phyloP scores from a whole-genome alignment of 2,113 vertebrate genomes.

The Clarias gariepinus region DNA sequence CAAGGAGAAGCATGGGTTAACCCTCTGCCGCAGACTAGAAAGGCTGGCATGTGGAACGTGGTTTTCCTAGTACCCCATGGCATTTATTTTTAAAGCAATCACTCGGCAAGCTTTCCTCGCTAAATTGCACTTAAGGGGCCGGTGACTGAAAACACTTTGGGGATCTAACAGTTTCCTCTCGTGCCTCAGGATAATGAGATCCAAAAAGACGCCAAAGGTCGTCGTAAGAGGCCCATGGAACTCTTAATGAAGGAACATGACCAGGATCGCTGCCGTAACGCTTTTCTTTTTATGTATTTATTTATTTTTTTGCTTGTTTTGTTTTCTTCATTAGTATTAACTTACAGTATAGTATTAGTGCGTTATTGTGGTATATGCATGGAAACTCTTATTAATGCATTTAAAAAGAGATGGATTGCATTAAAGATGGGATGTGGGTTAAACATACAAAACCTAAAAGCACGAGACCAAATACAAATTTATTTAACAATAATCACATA shows the following conservation, averaged over 20 bases:
- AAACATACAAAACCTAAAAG: background rate
- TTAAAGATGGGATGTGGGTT: too few relatives aligned
- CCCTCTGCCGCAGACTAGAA: background rate
- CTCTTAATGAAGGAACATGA: constrained; percentile 31
- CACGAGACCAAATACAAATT: background rate
- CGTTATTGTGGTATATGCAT: background rate
- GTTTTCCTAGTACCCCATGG: constrained; percentile 15
- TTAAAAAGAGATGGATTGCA: too few relatives aligned
- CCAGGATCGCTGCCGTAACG: background rate
- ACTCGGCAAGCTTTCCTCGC: constrained; percentile 31
- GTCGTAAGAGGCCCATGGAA: constrained; percentile 35
- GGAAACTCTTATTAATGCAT: background rate
- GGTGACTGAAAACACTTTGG: constrained; percentile 44
- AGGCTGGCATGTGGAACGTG: constrained; percentile 11
- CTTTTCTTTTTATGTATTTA: background rate
- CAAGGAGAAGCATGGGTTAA: constrained; percentile 6
- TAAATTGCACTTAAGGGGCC: constrained; percentile 40
- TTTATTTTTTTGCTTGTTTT: background rate
- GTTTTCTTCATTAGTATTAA: background rate
- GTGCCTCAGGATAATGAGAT: constrained; percentile 45
- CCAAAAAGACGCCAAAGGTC: constrained; percentile 42
- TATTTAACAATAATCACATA: background rate
- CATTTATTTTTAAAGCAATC: constrained; percentile 48
- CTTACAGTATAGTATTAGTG: background rate
- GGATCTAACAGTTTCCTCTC: constrained; percentile 27